Base-by-base conservation (phyloP, 1,140 invertebrate genomes). In the Ceratoteleas bidentatus region DNA sequence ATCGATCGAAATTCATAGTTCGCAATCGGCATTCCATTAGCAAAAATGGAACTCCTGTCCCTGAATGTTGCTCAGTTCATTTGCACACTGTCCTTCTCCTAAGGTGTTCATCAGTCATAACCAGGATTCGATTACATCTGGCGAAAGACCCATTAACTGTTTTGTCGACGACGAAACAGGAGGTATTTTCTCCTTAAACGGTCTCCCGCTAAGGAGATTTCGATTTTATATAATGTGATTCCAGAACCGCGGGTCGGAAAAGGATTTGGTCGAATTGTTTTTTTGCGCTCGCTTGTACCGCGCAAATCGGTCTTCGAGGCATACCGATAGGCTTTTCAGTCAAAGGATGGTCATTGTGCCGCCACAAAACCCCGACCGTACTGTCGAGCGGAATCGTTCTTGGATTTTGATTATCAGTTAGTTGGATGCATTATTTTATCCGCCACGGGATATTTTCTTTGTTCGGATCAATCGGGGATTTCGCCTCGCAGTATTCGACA, bases 161-260 rank as follows among this genome's bases (percentile, higher is more conserved):
- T 70, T 70, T 45, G 52, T 60, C 68, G 73, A 53, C 60, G 24
- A 16, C 40, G 16, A 6, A 3, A 32, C 24, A 16, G n/a, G 14
- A 60, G 11, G 34, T 61, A 60, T 79, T 79, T 79, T 68, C 68
- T 73, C 61, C 56, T 66, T 56, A 73, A 79, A 61, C 24, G 49
- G 36, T 65, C 75, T 72, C 53, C 58, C 61, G 47, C 32, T 68
- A 79, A 79, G 62, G 66, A 72, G 68, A 72, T 79, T 79, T 68
- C 33, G 61, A 66, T 54, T 69, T 70, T 49, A 54, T 73, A 61
- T 64, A 68, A 79, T 68, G 68, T 79, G 68, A 79, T 68, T 72
- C 66, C 54, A 60, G 47, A 47, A 61, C 61, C 40, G 38, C 61
- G 9, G 62, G 40, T 61, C 49, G 45, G 62, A 68, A 66, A 54